These are phyloP conservation scores for Piaya cayana DNA, from an alignment of 2,113 vertebrate species.

Conservation along the genomic window DNA sequence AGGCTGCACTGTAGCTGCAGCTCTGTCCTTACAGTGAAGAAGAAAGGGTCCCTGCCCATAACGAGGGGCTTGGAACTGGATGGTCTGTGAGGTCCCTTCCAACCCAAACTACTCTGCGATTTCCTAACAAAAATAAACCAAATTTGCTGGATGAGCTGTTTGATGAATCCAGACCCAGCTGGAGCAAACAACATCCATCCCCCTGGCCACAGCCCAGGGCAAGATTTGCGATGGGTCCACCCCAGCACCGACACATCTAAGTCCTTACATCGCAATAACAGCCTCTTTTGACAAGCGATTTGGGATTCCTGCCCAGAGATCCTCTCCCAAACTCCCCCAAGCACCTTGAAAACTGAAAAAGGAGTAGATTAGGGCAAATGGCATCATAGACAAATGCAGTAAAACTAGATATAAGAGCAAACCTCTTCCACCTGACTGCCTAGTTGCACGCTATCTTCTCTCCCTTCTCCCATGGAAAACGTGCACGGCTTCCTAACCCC, in stretches of 20 bases:
- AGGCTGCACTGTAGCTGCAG: too few relatives aligned
- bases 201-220: fast-evolving
- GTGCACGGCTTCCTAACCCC: fast-evolving
- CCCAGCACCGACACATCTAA: neutral
- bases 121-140: neutral
- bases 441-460: fast-evolving
- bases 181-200: neutral
- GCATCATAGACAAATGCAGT: neutral
- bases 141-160: neutral
- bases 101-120: too few relatives aligned
- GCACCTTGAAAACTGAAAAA: neutral
- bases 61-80: too few relatives aligned
- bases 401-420: neutral
- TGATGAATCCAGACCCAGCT: neutral
- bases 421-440: neutral
- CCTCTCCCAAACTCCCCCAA: neutral
- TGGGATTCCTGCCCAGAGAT: neutral
- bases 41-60: too few relatives aligned
- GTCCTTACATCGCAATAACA: neutral
- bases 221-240: neutral
- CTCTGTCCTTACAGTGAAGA: too few relatives aligned
- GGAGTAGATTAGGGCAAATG: neutral
- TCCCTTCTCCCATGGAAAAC: neutral
- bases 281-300: fast-evolving
- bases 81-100: too few relatives aligned